Evolutionary conservation across 2,797 vertebrate species (phyloP).

Genomic region (Melanitta fusca): DNA sequence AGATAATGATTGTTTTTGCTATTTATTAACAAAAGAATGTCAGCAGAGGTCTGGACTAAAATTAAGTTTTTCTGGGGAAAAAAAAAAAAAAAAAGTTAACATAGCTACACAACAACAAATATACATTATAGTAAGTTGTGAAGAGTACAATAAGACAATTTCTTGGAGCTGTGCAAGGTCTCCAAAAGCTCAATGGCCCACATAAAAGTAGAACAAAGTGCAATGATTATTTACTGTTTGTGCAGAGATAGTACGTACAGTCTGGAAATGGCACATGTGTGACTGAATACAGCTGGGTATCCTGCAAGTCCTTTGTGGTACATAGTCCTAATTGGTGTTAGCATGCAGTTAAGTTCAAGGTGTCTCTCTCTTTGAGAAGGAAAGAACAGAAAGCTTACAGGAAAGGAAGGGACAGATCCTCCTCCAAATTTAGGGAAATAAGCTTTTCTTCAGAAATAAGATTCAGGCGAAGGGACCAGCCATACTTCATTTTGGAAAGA

Average conservation of each 20-base stretch:
- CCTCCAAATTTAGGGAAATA: neutral
- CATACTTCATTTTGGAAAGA: neutral
- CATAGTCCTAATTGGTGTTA: neutral
- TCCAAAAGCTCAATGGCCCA: neutral
- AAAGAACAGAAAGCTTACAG: neutral
- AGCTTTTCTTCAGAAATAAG: neutral
- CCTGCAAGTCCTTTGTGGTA: neutral
- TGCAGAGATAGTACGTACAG: neutral
- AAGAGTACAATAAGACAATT: neutral
- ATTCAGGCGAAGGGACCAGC: neutral
- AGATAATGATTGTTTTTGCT: neutral
- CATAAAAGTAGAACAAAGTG: neutral
- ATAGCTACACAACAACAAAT: neutral
- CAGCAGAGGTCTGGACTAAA: neutral
- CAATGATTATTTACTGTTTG: neutral
- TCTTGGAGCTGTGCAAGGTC: neutral
- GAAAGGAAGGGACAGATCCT: neutral
- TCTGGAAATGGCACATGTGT: accelerated
- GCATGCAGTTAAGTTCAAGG: neutral
- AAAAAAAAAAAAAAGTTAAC: neutral
- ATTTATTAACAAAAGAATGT: neutral
- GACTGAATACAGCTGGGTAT: accelerated
- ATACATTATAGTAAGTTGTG: neutral
- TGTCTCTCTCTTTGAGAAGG: neutral
- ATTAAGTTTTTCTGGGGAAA: no score